These are phyloP conservation scores for Papilio polytes DNA, from an alignment of 1,140 invertebrate genomes.

Conservation along the genomic window DNA sequence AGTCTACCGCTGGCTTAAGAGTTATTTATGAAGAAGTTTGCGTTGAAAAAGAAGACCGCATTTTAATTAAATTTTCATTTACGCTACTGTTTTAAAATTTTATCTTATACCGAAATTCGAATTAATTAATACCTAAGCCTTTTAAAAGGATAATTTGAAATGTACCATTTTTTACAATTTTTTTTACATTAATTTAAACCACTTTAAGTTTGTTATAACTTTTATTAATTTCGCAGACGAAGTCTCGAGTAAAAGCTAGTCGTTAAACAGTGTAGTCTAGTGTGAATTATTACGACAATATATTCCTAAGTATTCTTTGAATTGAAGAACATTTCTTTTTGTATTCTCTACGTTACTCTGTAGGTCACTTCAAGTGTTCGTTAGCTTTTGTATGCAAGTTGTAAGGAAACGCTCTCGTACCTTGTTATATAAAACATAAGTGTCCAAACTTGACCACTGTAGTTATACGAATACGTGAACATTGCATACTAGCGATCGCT, in stretches of 20 bases:
- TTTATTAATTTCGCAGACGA: no score
- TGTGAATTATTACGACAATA: no score
- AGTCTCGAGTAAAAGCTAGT: no score
- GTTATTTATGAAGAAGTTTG: conserved; percentile 9
- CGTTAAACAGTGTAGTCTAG: no score
- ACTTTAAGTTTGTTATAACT: no score
- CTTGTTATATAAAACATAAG: not conserved
- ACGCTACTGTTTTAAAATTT: not conserved
- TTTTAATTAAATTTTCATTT: not conserved
- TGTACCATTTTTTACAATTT: no score
- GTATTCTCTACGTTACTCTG: not conserved
- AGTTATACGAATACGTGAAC: not conserved
- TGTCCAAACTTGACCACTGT: not conserved
- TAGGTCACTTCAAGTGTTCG: conserved; percentile 10
- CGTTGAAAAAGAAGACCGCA: not conserved
- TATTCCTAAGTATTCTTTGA: not conserved
- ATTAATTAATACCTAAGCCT: not conserved
- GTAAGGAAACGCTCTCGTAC: not conserved
- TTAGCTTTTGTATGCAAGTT: conserved; percentile 7
- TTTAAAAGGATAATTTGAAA: no score
- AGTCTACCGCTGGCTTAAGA: not conserved
- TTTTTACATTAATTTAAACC: no score
- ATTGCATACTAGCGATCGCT: not conserved
- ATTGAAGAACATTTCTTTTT: not conserved
- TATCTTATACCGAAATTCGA: not conserved